Base-by-base conservation (phyloP, 2,113 vertebrate genomes). In the Coturnix japonica region DNA sequence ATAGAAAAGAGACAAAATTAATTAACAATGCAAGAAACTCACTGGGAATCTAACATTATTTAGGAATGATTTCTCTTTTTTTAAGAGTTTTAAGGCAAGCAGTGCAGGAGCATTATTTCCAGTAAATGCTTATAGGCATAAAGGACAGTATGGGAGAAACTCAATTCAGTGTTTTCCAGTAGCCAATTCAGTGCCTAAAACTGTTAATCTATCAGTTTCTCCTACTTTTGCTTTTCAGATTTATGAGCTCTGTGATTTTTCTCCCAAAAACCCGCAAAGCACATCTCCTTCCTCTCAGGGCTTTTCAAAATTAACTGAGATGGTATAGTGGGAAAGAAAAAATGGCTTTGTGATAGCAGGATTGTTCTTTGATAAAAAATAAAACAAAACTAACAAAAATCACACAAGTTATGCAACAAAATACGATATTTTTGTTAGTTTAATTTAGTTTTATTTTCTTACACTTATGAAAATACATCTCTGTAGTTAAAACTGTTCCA, bases 181-280 rank as follows among this genome's bases (percentile, higher is more conserved):
- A 85, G 20, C 4, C 21, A 73, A 30, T 3, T 0, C 1, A 23
- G 23, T 44, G 30, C 23, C n/a, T 70, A 51, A 60, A 56, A 22
- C 19, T 81, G 46, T 1, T 79, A 59, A 81, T 46, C 44, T 51
- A 26, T 39, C 56, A 57, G 11, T 9, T 73, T 86, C 69, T 83
- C 26, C 41, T 26, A 53, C n/a, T 6, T 77, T 56, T 73, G 44
- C 13, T 63, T 77, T 79, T 57, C 44, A 25, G 13, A 14, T 5
- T 57, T 23, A 18, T 8, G 19, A 80, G 3, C 31, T 77, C 44
- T n/a, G 31, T 7, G 9, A 35, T 41, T 74, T 23, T 19, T 33
- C 7, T 46, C 9, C 84, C n/a, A n/a, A 0, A 79, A 0, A 79
- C 12, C 33, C 8, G 37, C 2, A 1, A 2, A 3, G 6, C 21